Base-by-base conservation (phyloP, 2,888 invertebrate species). In the Andrena bicolor region DNA sequence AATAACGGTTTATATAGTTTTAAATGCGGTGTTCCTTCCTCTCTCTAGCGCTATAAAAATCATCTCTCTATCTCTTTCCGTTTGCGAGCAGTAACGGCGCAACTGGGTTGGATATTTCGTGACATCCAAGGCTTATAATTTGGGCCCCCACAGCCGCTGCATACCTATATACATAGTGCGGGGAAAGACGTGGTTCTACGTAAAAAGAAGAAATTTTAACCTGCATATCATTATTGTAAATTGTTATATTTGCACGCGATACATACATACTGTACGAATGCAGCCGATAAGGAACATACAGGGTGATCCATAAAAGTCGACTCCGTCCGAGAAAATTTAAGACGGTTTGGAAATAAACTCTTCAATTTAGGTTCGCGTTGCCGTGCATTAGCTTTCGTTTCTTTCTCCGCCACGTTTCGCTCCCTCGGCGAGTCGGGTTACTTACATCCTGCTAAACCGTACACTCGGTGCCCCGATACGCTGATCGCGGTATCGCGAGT, bases 401-500 rank as follows among this genome's bases (percentile, higher is more conserved):
- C 35, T 48, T 32, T 13, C 48, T n/a, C 41, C 41, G 41, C 4
- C 69, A 28, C 26, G 58, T 58, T 49, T 48, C 10, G 10, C 13
- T 66, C 32, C 35, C 30, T 3, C n/a, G 20, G 49, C 51, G 60
- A 41, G 51, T 61, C 16, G 41, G 20, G 20, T 61, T 61, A 32
- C 41, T 41, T 41, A 13, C 49, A 26, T 23, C 68, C 35, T 30
- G 23, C 61, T 69, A 49, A 28, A 51, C 20, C 41, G 23, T 35
- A 32, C 26, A 51, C 32, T 32, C 28, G 20, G 6, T 20, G 28
- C 28, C 51, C 53, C 30, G 41, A 32, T 70, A 56, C 63, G 23
- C 2, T 7, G 10, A 64, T 76, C 69, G 20, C 41, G 61, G 30
- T 53, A 69, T 53, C 64, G 16, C 65, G 60, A 74, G 61, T 49